Evolutionary conservation across 2,888 invertebrate genomes (phyloP).

Genomic region (Uropetala carovei): DNA sequence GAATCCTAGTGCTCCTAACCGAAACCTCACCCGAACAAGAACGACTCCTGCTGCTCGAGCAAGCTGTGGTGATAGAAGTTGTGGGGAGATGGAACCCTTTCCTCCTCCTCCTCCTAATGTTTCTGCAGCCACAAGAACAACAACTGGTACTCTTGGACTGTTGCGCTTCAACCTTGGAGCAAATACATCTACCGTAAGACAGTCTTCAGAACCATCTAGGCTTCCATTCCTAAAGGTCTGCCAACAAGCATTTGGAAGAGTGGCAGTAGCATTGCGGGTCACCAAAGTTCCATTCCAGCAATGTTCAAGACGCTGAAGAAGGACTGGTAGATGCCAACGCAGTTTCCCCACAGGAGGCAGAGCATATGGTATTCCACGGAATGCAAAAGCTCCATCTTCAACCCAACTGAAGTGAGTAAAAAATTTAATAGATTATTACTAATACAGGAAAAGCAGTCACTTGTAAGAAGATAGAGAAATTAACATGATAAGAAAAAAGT

Average conservation of each 20-base stretch:
- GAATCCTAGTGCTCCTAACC: slow-evolving; percentile 80
- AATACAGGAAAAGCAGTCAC: too few species aligned
- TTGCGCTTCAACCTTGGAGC: slow-evolving; percentile 83
- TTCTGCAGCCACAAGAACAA: slow-evolving; percentile 89
- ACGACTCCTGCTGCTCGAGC: slow-evolving; percentile 88
- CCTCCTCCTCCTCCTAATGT: slow-evolving; percentile 83
- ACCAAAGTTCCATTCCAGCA: slow-evolving; percentile 87
- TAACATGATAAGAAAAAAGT: too few species aligned
- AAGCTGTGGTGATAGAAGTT: slow-evolving; percentile 86
- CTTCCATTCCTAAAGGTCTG: slow-evolving; percentile 84
- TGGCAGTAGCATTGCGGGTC: slow-evolving; percentile 81
- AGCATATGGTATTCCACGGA: slow-evolving; percentile 90
- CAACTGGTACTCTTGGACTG: slow-evolving; percentile 81
- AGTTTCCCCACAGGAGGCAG: slow-evolving; percentile 82
- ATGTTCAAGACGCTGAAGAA: slow-evolving; percentile 81
- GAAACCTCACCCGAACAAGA: slow-evolving; percentile 91
- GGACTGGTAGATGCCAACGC: slow-evolving; percentile 84
- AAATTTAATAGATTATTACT: too few species aligned
- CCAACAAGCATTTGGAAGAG: slow-evolving; percentile 76
- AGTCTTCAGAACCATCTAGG: slow-evolving; percentile 86
- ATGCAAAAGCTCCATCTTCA: slow-evolving; percentile 87
- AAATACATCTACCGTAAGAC: slow-evolving; percentile 88
- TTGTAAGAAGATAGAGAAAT: too few species aligned
- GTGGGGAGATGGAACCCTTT: slow-evolving; percentile 71
- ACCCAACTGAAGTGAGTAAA: slow-evolving; percentile 77